Base-by-base conservation (phyloP, 1,140 invertebrate genomes). In the Musca domestica region DNA sequence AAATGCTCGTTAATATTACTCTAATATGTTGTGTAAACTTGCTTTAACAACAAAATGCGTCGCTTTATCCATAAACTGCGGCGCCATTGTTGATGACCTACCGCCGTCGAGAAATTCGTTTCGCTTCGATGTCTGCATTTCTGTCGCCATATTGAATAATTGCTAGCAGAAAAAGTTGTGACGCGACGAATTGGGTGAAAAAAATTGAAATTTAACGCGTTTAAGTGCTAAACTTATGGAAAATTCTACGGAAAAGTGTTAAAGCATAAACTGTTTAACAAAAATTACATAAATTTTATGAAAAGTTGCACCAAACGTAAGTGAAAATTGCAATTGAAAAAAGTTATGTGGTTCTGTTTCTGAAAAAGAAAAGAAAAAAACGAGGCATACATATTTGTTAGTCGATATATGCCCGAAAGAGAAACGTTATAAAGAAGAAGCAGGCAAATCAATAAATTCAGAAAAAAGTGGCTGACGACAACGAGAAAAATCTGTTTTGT, bases 231-330 rank as follows among this genome's bases (percentile, higher is more conserved):
- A 68, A 67, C 72, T 68, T 47, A 58, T 46, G 12, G 64, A n/a
- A 67, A 74, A 74, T 70, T 67, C 72, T 73, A 74, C 58, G 20
- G 65, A 71, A 80, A 77, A 75, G 74, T 80, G 71, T 67, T 48
- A 64, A 69, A 71, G 34, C 71, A 74, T 72, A 71, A 74, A 77
- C 77, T 74, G 70, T 75, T 61, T 56, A 71, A 61, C 61, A 56
- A 67, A 58, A 66, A 64, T 72, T 71, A 51, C 61, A 70, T 71
- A 74, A 72, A 65, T 70, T 67, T 72, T 69, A 66, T 54, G 52
- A 64, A 66, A 51, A 64, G 70, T 56, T 70, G 47, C 47, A 63
- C 51, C 58, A 27, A 67, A 74, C 75, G 69, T 72, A 72, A 69
- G 71, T 51, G 67, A 72, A 70, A 71, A 68, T 56, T 69, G 71